These are phyloP conservation scores for Myiagra hebetior DNA, from an alignment of 2,113 vertebrate species.

Conservation along the genomic window DNA sequence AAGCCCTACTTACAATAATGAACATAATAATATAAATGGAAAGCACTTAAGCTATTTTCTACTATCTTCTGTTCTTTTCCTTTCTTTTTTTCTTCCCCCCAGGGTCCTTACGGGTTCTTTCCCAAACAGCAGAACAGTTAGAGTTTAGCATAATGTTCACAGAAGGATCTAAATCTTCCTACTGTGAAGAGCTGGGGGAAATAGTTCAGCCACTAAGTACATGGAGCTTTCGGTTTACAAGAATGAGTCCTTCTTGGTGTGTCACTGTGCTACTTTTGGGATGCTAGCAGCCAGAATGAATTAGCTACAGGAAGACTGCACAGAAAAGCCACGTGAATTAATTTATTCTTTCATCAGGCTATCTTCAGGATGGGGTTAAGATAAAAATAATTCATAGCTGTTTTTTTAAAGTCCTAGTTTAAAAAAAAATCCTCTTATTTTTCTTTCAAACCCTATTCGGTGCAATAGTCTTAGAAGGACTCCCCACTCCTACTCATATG, in stretches of 20 bases:
- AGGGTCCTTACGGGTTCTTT: neutral
- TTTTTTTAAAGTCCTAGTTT: neutral
- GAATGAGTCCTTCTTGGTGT: neutral
- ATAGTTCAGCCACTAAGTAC: too few relatives aligned
- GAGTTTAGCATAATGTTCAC: neutral
- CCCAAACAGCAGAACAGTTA: neutral
- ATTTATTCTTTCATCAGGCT: neutral
- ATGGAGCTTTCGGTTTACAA: neutral
- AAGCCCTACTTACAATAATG: neutral
- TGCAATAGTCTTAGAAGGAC: neutral
- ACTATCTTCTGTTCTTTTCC: neutral
- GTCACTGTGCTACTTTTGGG: neutral
- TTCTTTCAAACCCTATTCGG: neutral
- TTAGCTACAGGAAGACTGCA: neutral
- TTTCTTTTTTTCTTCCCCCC: neutral
- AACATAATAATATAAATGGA: neutral
- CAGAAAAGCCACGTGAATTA: neutral
- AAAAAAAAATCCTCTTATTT: neutral
- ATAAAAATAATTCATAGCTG: neutral
- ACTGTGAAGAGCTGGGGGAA: neutral
- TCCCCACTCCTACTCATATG: fast-evolving
- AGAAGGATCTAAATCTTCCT: neutral
- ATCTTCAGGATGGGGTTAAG: neutral
- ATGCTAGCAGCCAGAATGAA: neutral
- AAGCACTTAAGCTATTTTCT: neutral